Percentiles rank a stretch among this genome's conserved stretches.
These are phyloP conservation scores for Drosophila multiciliata DNA, from an alignment of 2,888 invertebrate species.

Conservation along the genomic window DNA sequence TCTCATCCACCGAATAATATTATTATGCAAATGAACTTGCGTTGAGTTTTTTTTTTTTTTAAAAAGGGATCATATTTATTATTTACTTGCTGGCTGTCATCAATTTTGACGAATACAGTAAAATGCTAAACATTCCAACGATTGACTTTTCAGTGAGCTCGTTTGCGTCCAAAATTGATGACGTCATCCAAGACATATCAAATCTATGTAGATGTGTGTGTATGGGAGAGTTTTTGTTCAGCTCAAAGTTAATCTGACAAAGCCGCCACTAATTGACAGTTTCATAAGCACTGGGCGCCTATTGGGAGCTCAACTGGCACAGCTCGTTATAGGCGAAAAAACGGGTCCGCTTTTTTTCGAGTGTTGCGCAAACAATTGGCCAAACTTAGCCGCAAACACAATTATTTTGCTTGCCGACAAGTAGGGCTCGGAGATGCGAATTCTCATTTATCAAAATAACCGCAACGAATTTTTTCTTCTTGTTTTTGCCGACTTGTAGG, in stretches of 20 bases:
- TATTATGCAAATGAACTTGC: conserved; percentile 72
- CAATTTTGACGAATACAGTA: conserved; percentile 53
- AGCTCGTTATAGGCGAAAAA: conserved; percentile 65
- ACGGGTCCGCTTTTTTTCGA: conserved; percentile 38
- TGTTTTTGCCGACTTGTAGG: neutral
- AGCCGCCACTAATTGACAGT: conserved; percentile 78
- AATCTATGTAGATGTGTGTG: neutral
- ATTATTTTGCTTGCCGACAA: conserved; percentile 41
- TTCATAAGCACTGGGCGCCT: conserved; percentile 62
- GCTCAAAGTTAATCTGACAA: conserved; percentile 60
- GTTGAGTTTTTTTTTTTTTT: conserved; percentile 52
- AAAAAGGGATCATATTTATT: conserved; percentile 75
- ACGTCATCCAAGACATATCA: conserved; percentile 44
- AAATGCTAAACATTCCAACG: conserved; percentile 33
- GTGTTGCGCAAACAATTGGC: conserved; percentile 73
- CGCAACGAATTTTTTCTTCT: neutral
- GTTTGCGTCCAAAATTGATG: conserved; percentile 44
- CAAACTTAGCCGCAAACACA: conserved; percentile 48
- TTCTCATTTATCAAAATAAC: conserved; percentile 55
- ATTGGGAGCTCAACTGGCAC: conserved; percentile 1
- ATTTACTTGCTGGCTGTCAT: conserved; percentile 79
- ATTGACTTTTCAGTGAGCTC: conserved; percentile 51
- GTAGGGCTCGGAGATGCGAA: conserved; percentile 13
- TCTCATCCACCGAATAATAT: conserved; percentile 50
- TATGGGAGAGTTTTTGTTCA: neutral